A percentile compares a stretch with the other conserved stretches of the same genome.
These are phyloP conservation scores for Neolamprologus sp. DNA, from an alignment of 2,113 vertebrate genomes.

Conservation along the genomic window DNA sequence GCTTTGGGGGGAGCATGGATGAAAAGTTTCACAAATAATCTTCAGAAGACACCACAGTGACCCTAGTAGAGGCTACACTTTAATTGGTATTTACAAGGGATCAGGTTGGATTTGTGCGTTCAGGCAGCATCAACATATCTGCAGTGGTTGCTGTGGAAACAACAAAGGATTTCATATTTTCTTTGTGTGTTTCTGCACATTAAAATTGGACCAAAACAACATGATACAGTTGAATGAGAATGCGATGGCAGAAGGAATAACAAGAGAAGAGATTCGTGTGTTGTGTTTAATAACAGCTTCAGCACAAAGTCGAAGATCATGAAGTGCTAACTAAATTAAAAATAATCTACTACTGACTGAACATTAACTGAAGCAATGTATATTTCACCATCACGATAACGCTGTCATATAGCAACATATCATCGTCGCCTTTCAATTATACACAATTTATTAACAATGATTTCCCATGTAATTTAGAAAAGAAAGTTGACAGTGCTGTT, in stretches of 20 bases:
- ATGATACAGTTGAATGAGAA: not conserved
- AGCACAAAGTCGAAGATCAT: not conserved
- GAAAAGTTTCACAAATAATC: not conserved
- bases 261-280: not conserved
- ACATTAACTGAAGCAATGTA: not conserved
- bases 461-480: not conserved
- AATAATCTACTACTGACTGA: not conserved
- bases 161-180: not conserved
- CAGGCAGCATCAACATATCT: not conserved
- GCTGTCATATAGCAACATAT: not conserved
- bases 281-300: not conserved
- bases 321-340: not conserved
- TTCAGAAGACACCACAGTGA: not conserved
- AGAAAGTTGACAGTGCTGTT: not conserved
- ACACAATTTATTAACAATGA: not conserved
- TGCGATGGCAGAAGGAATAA: not conserved
- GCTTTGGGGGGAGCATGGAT: not conserved
- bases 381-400: not conserved
- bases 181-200: not conserved
- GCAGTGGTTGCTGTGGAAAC: conserved; percentile 42
- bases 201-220: not conserved
- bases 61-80: not conserved
- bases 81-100: not conserved
- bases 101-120: not conserved
- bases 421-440: not conserved